Percentiles rank a stretch among this genome's conserved stretches.
phyloP scores from a whole-genome alignment of 64 coral and sea anemone genomes.

The Actinia tenebrosa region DNA sequence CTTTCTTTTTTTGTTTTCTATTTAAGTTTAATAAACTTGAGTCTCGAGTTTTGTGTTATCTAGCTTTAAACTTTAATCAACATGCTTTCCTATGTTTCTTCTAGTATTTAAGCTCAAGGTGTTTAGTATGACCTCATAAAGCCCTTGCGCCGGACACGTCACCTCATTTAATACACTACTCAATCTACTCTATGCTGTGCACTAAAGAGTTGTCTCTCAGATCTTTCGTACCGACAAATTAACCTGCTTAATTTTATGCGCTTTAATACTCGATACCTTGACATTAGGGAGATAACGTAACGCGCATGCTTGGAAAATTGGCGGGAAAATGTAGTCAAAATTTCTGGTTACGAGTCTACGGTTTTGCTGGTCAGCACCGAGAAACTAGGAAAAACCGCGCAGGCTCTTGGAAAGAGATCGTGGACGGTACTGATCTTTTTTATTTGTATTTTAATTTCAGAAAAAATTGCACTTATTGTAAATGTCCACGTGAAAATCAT shows the following conservation, averaged over 20 bases:
- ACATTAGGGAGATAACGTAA: not conserved
- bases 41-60: too few species aligned
- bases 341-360: too few species aligned
- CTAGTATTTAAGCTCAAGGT: not conserved
- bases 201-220: not conserved
- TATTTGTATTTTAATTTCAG: conserved; percentile 12
- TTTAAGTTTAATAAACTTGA: too few species aligned
- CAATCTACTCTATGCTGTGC: not conserved
- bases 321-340: not conserved
- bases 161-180: not conserved
- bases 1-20: too few species aligned
- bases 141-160: not conserved
- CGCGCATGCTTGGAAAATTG: not conserved
- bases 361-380: too few species aligned
- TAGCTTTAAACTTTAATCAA: too few species aligned
- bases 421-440: not conserved
- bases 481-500: conserved; percentile 86
- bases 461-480: conserved; percentile 74
- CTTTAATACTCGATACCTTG: not conserved
- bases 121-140: not conserved
- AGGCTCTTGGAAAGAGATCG: too few species aligned
- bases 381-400: too few species aligned
- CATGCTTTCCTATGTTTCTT: too few species aligned
- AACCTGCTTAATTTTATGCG: not conserved
- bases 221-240: not conserved